Percentiles rank a stretch among this genome's conserved stretches.
Conservation (phyloP, 2,797 vertebrate species). For the Hybognathus amarus region DNA sequence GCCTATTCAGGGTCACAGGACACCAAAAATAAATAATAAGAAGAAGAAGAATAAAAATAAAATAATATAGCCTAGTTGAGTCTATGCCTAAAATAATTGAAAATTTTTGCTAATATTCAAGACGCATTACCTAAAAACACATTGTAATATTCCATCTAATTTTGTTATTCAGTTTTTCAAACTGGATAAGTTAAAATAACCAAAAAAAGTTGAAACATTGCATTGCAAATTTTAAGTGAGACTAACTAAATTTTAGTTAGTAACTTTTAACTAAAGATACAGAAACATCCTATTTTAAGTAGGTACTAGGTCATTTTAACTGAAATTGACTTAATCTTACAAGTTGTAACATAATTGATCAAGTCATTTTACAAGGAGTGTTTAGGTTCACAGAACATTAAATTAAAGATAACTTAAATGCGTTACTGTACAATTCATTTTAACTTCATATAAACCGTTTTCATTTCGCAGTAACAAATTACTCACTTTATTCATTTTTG, state of each 20-base stretch:
- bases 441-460: not conserved
- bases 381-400: too few relatives aligned
- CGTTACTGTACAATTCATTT: not conserved
- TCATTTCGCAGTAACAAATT: not conserved
- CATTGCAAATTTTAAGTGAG: too few relatives aligned
- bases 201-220: too few relatives aligned
- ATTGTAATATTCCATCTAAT: not conserved
- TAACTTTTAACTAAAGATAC: too few relatives aligned
- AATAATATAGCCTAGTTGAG: not conserved
- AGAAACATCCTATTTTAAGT: too few relatives aligned
- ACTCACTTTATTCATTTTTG: not conserved
- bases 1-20: not conserved
- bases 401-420: not conserved
- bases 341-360: too few relatives aligned
- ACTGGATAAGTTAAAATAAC: too few relatives aligned
- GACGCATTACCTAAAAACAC: not conserved
- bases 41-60: not conserved
- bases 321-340: too few relatives aligned
- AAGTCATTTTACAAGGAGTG: too few relatives aligned
- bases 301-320: too few relatives aligned
- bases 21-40: not conserved
- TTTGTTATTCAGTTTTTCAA: not conserved
- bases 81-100: not conserved
- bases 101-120: not conserved
- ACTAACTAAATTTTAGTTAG: too few relatives aligned